A percentile compares a stretch with the other conserved stretches of the same genome.
Evolutionary conservation across 2,113 vertebrate genomes (phyloP).

Genomic region (Chrysochloris asiatica): DNA sequence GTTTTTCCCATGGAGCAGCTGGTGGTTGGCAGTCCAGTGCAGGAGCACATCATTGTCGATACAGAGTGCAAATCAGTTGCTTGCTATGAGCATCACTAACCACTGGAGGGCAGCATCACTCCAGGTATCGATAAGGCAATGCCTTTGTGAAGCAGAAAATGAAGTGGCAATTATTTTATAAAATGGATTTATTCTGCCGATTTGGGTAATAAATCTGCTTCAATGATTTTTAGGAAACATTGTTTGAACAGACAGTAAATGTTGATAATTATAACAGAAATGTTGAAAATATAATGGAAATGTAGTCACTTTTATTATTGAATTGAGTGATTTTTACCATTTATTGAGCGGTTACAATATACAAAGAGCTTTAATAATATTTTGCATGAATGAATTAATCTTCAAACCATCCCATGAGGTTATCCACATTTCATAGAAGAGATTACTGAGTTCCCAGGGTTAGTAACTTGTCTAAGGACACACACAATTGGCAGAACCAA

Average conservation of each 20-base stretch:
- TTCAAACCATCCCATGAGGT: background rate
- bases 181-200: background rate
- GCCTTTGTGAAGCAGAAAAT: background rate
- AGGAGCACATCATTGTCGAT: background rate
- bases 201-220: constrained; percentile 10
- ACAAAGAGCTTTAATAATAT: background rate
- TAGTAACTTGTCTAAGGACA: background rate
- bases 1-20: too few relatives aligned
- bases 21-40: too few relatives aligned
- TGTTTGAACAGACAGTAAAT: background rate
- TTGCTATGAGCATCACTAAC: constrained; percentile 40
- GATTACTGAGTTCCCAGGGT: background rate
- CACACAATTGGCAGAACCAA: background rate
- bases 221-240: constrained; percentile 8
- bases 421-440: constrained; percentile 6
- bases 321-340: background rate
- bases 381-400: background rate
- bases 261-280: background rate
- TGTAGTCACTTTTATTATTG: background rate
- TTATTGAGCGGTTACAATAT: background rate
- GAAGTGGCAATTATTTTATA: background rate
- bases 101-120: constrained; percentile 74
- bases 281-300: background rate
- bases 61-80: background rate
- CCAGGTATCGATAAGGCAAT: background rate